Percentiles rank a stretch among this genome's conserved stretches.
phyloP scores from a whole-genome alignment of 2,888 invertebrate genomes.

The Apoderus coryli region DNA sequence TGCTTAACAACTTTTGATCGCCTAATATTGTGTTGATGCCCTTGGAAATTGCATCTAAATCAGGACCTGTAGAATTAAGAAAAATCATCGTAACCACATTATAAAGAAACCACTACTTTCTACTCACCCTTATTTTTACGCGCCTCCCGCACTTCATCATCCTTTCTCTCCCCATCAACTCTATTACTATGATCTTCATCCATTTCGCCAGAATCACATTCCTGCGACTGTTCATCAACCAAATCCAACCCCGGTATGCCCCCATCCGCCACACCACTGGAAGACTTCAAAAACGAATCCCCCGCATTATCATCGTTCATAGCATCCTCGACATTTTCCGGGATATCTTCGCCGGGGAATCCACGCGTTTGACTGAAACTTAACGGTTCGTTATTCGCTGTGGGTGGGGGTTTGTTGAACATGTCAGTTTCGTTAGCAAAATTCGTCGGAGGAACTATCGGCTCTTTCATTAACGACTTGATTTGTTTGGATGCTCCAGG shows the following conservation, averaged over 20 bases:
- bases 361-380: slow-evolving; percentile 19
- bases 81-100: slow-evolving; percentile 13
- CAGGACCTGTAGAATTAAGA: slow-evolving; percentile 27
- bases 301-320: too few species aligned
- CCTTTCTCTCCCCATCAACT: slow-evolving; percentile 7
- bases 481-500: too few species aligned
- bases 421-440: too few species aligned
- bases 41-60: slow-evolving; percentile 45
- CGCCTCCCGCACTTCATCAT: background rate
- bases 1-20: slow-evolving; percentile 47
- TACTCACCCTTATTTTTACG: background rate
- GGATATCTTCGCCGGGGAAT: slow-evolving; percentile 8
- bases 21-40: slow-evolving; percentile 47
- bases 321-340: slow-evolving; percentile 2
- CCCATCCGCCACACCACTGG: slow-evolving; percentile 25
- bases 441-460: too few species aligned
- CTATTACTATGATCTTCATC: slow-evolving; percentile 15
- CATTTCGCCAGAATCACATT: slow-evolving; percentile 14
- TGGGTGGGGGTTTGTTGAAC: slow-evolving; percentile 23
- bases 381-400: slow-evolving; percentile 25
- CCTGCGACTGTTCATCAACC: slow-evolving; percentile 34
- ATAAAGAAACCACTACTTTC: too few species aligned
- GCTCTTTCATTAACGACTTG: too few species aligned
- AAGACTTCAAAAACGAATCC: slow-evolving; percentile 16
- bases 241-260: slow-evolving; percentile 64